Evolutionary conservation across 2,888 invertebrate genomes (phyloP).

Genomic region (Sycophila texana): DNA sequence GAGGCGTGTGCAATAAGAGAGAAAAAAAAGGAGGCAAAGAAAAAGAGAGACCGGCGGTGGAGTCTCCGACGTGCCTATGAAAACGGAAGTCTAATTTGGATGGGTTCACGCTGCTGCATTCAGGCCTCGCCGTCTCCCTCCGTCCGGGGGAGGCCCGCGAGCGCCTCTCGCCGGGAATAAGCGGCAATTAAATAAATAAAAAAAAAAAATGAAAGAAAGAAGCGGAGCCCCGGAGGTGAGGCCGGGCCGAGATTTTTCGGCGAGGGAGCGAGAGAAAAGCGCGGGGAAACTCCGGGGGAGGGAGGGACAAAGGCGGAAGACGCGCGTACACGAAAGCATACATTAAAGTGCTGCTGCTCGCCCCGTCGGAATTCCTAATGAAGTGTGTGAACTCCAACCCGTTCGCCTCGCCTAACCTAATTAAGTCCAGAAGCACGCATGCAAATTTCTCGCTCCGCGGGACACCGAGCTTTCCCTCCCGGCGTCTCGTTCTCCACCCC

Average conservation of each 20-base stretch:
- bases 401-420: slow-evolving; percentile 70
- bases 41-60: slow-evolving; percentile 9
- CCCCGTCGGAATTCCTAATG: slow-evolving; percentile 71
- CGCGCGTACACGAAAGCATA: slow-evolving; percentile 27
- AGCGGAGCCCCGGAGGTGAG: neutral
- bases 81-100: slow-evolving; percentile 58
- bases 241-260: neutral
- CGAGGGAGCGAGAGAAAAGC: slow-evolving; percentile 24
- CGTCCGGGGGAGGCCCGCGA: neutral
- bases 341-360: slow-evolving; percentile 53
- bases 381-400: slow-evolving; percentile 73
- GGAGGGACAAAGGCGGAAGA: slow-evolving; percentile 47
- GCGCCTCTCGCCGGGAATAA: slow-evolving; percentile 18
- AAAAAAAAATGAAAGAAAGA: slow-evolving; percentile 24
- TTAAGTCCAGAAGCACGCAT: slow-evolving; percentile 70
- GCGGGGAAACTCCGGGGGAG: slow-evolving; percentile 23
- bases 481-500: slow-evolving; percentile 40
- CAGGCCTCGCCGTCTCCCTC: neutral
- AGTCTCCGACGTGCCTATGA: slow-evolving; percentile 54
- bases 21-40: slow-evolving; percentile 15
- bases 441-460: slow-evolving; percentile 71
- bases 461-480: slow-evolving; percentile 59
- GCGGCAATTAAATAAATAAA: slow-evolving; percentile 55
- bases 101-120: slow-evolving; percentile 55
- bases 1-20: neutral